phyloP scores from a whole-genome alignment of 2,797 vertebrate genomes.

The Lycodopsis pacificus region DNA sequence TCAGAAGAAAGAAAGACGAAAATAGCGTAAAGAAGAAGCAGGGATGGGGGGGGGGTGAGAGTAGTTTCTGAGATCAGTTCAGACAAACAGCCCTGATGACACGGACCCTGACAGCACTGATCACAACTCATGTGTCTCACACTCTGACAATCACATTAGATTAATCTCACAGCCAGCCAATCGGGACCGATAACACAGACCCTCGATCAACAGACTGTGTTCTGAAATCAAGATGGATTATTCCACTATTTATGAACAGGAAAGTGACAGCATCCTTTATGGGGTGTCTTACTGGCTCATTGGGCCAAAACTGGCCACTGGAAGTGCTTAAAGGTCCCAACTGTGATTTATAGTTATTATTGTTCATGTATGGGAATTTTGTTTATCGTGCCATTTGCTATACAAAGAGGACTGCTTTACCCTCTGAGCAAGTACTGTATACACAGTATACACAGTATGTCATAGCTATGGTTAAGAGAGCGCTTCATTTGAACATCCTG shows the following conservation, averaged over 20 bases:
- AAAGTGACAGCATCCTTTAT: slow-evolving; percentile 30
- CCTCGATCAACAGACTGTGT: slow-evolving; percentile 51
- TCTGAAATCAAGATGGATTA: slow-evolving; percentile 42
- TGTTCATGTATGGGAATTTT: neutral
- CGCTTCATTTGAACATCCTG: too few species aligned
- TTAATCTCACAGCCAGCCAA: slow-evolving; percentile 54
- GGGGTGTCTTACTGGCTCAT: neutral
- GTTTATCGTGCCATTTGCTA: neutral
- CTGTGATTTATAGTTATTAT: slow-evolving; percentile 5
- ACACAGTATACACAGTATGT: too few species aligned
- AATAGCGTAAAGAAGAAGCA: neutral
- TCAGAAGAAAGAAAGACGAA: neutral
- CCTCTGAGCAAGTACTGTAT: too few species aligned
- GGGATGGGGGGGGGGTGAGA: neutral
- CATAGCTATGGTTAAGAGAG: too few species aligned
- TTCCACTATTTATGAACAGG: slow-evolving; percentile 24
- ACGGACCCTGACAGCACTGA: slow-evolving; percentile 45
- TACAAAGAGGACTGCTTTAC: neutral
- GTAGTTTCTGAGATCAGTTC: slow-evolving; percentile 34
- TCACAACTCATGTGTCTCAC: slow-evolving; percentile 50
- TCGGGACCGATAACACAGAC: slow-evolving; percentile 36
- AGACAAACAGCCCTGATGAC: slow-evolving; percentile 47
- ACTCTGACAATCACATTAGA: slow-evolving; percentile 49
- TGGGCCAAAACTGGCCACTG: slow-evolving; percentile 5
- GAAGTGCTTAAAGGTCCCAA: slow-evolving; percentile 6